These are phyloP conservation scores for Spilogale gracilis DNA, from an alignment of 2,113 vertebrate genomes.

Conservation along the genomic window DNA sequence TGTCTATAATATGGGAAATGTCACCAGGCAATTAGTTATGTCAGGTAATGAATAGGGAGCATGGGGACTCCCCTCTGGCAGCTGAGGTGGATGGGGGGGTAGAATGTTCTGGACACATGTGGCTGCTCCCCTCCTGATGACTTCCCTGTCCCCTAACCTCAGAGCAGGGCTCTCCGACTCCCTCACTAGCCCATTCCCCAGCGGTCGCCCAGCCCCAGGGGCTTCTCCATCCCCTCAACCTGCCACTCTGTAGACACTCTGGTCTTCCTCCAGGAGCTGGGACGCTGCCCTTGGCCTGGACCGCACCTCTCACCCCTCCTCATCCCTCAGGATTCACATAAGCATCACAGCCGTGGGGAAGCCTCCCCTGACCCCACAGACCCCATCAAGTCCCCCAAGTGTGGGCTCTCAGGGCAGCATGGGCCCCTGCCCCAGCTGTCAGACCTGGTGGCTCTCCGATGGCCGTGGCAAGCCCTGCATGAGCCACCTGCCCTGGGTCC, in stretches of 20 bases:
- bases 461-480: accelerated
- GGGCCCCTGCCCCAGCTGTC: accelerated
- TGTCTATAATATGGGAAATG: conserved; percentile 96
- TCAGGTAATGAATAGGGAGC: conserved; percentile 92
- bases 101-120: not conserved
- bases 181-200: accelerated
- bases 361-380: not conserved
- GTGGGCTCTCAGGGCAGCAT: not conserved
- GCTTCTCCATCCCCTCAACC: accelerated
- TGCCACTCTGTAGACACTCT: accelerated
- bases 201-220: not conserved
- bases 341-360: accelerated
- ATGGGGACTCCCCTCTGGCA: conserved; percentile 81
- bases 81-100: conserved; percentile 80
- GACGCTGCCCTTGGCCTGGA: not conserved
- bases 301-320: not conserved
- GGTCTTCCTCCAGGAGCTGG: not conserved
- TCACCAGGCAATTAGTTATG: conserved; percentile 96
- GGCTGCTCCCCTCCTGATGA: not conserved
- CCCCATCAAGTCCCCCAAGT: not conserved
- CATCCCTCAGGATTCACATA: accelerated
- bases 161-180: accelerated
- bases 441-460: accelerated
- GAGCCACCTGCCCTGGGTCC: accelerated
- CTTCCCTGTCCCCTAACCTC: not conserved